Conservation (phyloP, 1,140 invertebrate species). For the Drosophila funebris region DNA sequence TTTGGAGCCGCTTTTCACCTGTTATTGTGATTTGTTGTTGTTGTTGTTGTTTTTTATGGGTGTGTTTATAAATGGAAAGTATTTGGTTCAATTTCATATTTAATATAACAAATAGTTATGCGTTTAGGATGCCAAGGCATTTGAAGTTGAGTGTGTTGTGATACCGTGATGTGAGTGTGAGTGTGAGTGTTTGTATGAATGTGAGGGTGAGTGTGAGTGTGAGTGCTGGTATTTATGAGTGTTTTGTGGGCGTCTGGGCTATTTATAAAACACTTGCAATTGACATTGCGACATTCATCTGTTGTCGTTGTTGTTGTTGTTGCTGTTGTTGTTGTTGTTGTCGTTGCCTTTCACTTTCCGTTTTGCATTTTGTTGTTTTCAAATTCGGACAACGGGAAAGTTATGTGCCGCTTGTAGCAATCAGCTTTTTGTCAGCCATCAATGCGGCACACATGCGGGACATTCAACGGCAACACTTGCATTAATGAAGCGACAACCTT, state of each 20-base stretch:
- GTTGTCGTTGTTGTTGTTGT: constrained; percentile 1
- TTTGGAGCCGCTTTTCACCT: background rate
- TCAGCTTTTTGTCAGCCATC: constrained; percentile 24
- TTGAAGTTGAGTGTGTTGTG: background rate
- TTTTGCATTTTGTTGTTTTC: background rate
- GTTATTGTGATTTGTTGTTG: background rate
- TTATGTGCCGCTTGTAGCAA: constrained; percentile 23
- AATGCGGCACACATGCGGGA: background rate
- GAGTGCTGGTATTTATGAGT: background rate
- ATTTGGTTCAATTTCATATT: constrained; percentile 22
- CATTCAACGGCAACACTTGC: background rate
- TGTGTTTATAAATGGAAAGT: constrained; percentile 25
- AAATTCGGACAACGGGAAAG: constrained; percentile 32
- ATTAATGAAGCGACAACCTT: constrained; percentile 41
- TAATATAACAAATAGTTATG: background rate
- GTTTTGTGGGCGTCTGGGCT: constrained; percentile 31
- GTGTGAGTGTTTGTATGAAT: background rate
- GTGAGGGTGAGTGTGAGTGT: background rate
- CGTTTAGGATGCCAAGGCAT: background rate
- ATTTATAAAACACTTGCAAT: constrained; percentile 47
- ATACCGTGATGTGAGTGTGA: constrained; percentile 1
- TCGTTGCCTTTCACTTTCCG: constrained; percentile 53
- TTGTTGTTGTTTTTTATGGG: background rate
- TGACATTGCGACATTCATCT: constrained; percentile 44
- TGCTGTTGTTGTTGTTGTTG: background rate